phyloP scores from a whole-genome alignment of 1,140 invertebrate species.

The Drosophila pruinosa region DNA sequence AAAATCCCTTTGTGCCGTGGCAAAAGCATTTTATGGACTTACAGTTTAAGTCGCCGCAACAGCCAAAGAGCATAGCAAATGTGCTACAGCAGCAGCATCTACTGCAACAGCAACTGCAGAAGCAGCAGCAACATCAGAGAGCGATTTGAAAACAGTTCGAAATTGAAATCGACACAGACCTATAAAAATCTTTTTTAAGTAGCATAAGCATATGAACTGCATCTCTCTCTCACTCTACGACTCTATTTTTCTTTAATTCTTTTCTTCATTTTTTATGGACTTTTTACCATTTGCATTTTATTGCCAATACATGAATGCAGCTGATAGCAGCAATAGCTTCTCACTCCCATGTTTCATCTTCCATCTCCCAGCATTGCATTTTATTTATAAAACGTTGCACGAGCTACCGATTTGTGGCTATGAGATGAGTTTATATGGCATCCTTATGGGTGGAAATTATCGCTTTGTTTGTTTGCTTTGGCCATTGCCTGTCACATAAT shows the following conservation, averaged over 20 bases:
- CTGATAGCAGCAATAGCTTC: conserved; percentile 37
- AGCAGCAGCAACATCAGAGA: conserved; percentile 33
- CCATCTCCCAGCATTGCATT: conserved; percentile 8
- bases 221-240: conserved; percentile 22
- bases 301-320: conserved; percentile 77
- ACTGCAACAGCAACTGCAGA: conserved; percentile 1
- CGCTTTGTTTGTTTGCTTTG: conserved; percentile 60
- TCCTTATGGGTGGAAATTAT: background rate
- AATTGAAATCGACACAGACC: conserved; percentile 61
- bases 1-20: conserved; percentile 74
- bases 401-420: conserved; percentile 33
- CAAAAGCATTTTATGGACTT: conserved; percentile 79
- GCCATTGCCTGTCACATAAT: conserved; percentile 67
- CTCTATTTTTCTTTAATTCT: conserved; percentile 5
- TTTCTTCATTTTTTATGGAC: conserved; percentile 58
- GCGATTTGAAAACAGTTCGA: conserved; percentile 66
- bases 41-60: conserved; percentile 66
- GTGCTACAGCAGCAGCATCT: conserved; percentile 38
- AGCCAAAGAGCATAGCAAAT: conserved; percentile 75
- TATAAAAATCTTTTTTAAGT: conserved; percentile 72
- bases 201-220: conserved; percentile 68
- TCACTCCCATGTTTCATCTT: background rate
- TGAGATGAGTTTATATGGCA: conserved; percentile 6
- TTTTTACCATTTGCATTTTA: conserved; percentile 77
- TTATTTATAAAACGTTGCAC: conserved; percentile 51